These are phyloP conservation scores for Solea solea DNA, from an alignment of 2,113 vertebrate species.

Conservation along the genomic window DNA sequence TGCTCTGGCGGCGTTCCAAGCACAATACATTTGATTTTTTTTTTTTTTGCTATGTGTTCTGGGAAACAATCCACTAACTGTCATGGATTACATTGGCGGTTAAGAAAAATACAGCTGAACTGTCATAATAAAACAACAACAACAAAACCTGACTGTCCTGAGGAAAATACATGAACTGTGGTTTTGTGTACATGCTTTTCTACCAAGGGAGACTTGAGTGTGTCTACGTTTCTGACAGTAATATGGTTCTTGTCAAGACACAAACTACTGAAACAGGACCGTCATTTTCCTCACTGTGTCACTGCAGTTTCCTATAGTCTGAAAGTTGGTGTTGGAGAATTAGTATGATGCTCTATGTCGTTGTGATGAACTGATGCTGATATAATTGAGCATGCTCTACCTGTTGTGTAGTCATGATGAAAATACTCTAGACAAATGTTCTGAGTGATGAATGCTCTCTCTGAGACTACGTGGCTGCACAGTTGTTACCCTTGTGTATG, in stretches of 20 bases:
- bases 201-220: too few relatives aligned
- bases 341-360: slow-evolving; percentile 14
- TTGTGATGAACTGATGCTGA: slow-evolving; percentile 22
- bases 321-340: not conserved
- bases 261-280: slow-evolving; percentile 42
- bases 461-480: slow-evolving; percentile 26
- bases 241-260: not conserved
- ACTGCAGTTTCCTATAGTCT: slow-evolving; percentile 1
- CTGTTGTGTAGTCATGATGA: slow-evolving; percentile 32
- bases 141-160: not conserved
- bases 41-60: not conserved
- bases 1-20: too few relatives aligned
- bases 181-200: not conserved
- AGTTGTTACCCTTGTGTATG: slow-evolving; percentile 47
- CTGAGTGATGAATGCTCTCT: slow-evolving; percentile 5
- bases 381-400: slow-evolving; percentile 38
- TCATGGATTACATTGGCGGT: too few relatives aligned
- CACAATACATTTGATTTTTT: too few relatives aligned
- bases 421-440: slow-evolving; percentile 15
- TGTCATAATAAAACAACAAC: slow-evolving; percentile 1
- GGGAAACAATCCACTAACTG: not conserved
- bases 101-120: slow-evolving; percentile 12
- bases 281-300: not conserved
- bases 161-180: slow-evolving; percentile 1
- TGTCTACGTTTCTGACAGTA: not conserved